These are phyloP conservation scores for Girardinus metallicus DNA, from an alignment of 2,797 vertebrate genomes.

Conservation along the genomic window DNA sequence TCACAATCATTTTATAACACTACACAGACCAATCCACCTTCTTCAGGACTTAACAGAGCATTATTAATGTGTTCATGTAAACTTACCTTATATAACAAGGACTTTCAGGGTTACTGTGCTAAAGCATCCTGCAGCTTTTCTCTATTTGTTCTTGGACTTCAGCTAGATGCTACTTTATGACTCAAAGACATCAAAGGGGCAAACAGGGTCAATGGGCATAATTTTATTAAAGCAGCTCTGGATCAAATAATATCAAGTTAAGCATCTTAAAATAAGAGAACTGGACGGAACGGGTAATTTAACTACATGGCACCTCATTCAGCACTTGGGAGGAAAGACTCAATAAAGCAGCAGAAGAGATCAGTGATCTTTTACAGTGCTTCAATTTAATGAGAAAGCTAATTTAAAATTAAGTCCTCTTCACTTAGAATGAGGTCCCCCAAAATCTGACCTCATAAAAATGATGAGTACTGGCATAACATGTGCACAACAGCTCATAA, in stretches of 20 bases:
- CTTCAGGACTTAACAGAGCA: slow-evolving; percentile 55
- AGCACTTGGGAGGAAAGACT: slow-evolving; percentile 12
- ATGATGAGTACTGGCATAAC: slow-evolving; percentile 47
- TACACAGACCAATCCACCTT: not conserved
- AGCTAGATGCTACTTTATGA: slow-evolving; percentile 32
- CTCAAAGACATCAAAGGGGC: not conserved
- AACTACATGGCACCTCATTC: not conserved
- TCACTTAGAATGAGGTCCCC: slow-evolving; percentile 46
- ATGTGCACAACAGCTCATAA: slow-evolving; percentile 38
- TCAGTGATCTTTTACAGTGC: slow-evolving; percentile 31
- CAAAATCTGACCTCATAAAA: slow-evolving; percentile 47
- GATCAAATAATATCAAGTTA: slow-evolving; percentile 19
- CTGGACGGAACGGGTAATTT: not conserved
- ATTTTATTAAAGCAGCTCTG: slow-evolving; percentile 15
- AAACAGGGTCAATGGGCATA: slow-evolving; percentile 14
- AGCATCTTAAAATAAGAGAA: slow-evolving; percentile 16
- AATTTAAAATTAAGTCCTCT: slow-evolving; percentile 20
- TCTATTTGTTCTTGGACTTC: slow-evolving; percentile 29
- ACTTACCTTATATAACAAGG: slow-evolving; percentile 57
- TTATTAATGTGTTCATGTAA: slow-evolving; percentile 62
- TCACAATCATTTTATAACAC: not conserved
- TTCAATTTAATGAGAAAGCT: slow-evolving; percentile 46
- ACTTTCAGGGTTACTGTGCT: slow-evolving; percentile 16
- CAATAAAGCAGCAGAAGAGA: not conserved
- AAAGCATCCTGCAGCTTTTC: slow-evolving; percentile 22